Conservation (phyloP, 2,797 vertebrate genomes). For the Rhynchonycteris naso region DNA sequence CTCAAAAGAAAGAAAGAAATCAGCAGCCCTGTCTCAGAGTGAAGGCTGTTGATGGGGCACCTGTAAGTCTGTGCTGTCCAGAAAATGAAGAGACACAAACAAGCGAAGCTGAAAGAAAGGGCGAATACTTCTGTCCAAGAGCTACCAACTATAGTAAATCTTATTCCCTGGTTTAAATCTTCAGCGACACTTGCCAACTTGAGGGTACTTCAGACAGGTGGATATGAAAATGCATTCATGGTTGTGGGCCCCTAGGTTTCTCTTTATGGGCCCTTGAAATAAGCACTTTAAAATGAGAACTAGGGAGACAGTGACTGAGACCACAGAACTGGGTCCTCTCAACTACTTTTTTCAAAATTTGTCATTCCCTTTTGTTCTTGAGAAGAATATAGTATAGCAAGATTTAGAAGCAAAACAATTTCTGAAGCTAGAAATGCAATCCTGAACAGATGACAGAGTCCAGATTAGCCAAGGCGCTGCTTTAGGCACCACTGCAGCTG, state of each 20-base stretch:
- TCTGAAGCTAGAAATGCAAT: not conserved
- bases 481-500: too few relatives aligned
- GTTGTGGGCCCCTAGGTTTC: not conserved
- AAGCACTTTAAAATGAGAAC: not conserved
- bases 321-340: not conserved
- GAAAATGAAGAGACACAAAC: not conserved
- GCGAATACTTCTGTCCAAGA: not conserved
- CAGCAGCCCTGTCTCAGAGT: not conserved
- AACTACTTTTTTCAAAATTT: not conserved
- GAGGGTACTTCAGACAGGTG: not conserved
- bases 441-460: not conserved
- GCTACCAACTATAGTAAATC: not conserved
- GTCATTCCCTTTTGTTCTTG: not conserved
- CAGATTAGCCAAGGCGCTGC: not conserved
- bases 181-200: not conserved
- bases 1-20: not conserved
- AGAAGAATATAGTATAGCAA: not conserved
- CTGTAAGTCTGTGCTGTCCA: not conserved
- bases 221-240: not conserved
- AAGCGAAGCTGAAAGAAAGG: not conserved
- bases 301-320: not conserved
- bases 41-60: not conserved
- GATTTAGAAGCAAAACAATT: not conserved
- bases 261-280: not conserved
- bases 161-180: slow-evolving; percentile 6